Base-by-base conservation (phyloP, 2,888 invertebrate genomes). In the Gastrophysa polygoni region DNA sequence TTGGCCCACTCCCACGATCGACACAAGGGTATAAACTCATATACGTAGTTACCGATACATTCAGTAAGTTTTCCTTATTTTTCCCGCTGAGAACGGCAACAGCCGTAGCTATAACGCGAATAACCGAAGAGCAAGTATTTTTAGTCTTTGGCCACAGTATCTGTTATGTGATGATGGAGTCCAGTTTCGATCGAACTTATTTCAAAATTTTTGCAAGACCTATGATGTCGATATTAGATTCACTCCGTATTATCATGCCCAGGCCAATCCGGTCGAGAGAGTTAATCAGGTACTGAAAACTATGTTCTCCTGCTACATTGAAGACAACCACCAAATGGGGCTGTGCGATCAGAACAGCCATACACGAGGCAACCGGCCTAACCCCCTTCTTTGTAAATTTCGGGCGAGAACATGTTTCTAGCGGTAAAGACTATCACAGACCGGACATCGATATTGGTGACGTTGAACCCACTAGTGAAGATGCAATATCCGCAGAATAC, bases 251-350 rank as follows among this genome's bases (percentile, higher is more conserved):
- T 77, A 78, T 54, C 63, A 73, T 17, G 72, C 74, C 0, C 76
- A 77, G 46, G 71, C 71, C 1, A 76, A 79, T 58, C 75, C 74
- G 0, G 71, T 70, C 0, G 77, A 78, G 59, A 28, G 77, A 10
- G 68, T 71, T 0, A 78, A 78, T 48, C 34, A 70, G 14, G 73
- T 74, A 0, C 18, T 77, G 1, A 72, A 75, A 59, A 75, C 73
- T 0, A 74, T 78, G 72, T 68, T 77, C 0, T 38, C 69, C 1
- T 58, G 16, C 11, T 46, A 46, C 4, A 46, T 46, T 10, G 16
- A 16, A 6, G 59, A 63, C 16, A 63, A 63, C 38, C 63, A 63
- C 29, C 18, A 44, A 6, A 28, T n/a, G n/a, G n/a, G n/a, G n/a
- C n/a, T n/a, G n/a, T n/a, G n/a, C n/a, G n/a, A n/a, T n/a, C n/a